Conservation (phyloP, 64 coral and sea anemone species). For the Montipora capricornis region DNA sequence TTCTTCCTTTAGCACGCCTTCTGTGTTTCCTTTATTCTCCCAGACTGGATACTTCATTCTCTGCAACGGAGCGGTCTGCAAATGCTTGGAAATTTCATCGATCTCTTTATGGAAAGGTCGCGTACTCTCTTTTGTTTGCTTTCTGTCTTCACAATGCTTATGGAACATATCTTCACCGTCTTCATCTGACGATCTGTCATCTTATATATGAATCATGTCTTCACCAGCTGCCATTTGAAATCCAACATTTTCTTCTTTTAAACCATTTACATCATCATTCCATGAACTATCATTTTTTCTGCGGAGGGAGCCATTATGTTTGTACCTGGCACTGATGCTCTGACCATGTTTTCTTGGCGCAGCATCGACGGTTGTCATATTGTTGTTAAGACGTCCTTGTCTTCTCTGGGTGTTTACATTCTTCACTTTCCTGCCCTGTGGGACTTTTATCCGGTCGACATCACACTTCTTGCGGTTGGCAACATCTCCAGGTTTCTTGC, state of each 20-base stretch:
- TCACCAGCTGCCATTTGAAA: constrained; percentile 5
- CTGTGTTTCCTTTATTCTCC: neutral
- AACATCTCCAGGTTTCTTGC: neutral
- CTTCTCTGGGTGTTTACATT: constrained; percentile 6
- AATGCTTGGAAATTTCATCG: too few relatives aligned
- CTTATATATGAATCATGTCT: neutral
- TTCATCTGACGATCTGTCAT: neutral
- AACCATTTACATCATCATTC: constrained; percentile 2
- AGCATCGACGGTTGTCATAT: neutral
- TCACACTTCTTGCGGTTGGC: neutral
- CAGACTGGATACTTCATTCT: too few relatives aligned
- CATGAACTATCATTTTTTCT: neutral
- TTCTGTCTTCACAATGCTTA: too few relatives aligned
- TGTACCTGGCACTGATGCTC: neutral
- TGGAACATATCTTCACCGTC: neutral
- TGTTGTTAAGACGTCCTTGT: constrained; percentile 1
- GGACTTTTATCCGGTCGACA: constrained; percentile 17
- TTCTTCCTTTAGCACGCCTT: neutral
- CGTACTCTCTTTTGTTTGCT: too few relatives aligned
- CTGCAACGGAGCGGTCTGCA: too few relatives aligned
- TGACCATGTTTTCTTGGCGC: constrained; percentile 5
- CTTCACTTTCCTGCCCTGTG: neutral
- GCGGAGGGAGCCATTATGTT: neutral
- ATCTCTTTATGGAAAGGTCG: too few relatives aligned
- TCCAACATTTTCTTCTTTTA: constrained; percentile 16